phyloP scores from a whole-genome alignment of 2,113 vertebrate genomes.

The Ceratotherium simum region DNA sequence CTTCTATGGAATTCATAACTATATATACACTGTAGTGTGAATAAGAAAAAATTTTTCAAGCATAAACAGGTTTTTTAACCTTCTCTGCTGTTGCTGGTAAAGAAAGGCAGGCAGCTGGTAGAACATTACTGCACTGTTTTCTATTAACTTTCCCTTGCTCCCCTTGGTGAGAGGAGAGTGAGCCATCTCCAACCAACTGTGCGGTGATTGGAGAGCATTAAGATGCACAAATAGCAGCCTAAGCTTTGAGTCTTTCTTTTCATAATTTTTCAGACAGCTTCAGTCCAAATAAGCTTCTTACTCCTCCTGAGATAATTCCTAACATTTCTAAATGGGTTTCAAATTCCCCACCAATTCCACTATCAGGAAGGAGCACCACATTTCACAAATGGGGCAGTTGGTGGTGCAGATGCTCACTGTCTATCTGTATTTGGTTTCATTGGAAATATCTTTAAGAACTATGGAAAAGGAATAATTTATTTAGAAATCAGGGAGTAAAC shows the following conservation, averaged over 20 bases:
- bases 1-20: background rate
- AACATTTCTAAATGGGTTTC: constrained; percentile 59
- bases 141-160: background rate
- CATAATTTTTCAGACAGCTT: background rate
- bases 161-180: background rate
- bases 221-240: background rate
- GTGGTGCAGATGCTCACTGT: background rate
- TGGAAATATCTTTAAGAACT: constrained; percentile 43
- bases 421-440: background rate
- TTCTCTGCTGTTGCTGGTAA: background rate
- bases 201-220: background rate
- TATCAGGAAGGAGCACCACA: background rate
- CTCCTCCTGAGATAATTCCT: constrained; percentile 64
- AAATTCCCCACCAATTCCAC: background rate
- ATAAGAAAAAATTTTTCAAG: background rate
- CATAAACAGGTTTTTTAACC: background rate
- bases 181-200: constrained; percentile 9
- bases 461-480: background rate
- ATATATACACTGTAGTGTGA: background rate
- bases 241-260: background rate
- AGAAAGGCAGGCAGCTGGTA: constrained; percentile 10
- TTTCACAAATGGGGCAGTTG: background rate
- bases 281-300: constrained; percentile 50
- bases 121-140: background rate
- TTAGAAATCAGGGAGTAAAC: background rate